These are phyloP conservation scores for Philereme vetulata DNA, from an alignment of 2,888 invertebrate genomes.

Conservation along the genomic window DNA sequence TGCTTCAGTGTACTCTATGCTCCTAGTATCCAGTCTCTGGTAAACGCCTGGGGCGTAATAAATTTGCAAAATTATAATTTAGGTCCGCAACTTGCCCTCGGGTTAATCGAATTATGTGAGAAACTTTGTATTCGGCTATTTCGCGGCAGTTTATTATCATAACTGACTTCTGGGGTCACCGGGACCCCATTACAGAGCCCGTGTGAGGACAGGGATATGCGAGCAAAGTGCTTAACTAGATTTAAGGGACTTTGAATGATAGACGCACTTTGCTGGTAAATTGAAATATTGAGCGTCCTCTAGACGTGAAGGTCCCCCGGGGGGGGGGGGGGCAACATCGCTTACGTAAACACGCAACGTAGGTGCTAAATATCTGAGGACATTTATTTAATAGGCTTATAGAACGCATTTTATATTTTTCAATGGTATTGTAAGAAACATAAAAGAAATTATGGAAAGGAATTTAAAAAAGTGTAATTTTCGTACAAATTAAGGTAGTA, in stretches of 20 bases:
- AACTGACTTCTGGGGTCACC: constrained; percentile 14
- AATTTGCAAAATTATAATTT: constrained; percentile 35
- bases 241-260: constrained; percentile 20
- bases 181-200: constrained; percentile 2
- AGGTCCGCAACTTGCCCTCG: constrained; percentile 29
- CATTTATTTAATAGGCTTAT: too few relatives aligned
- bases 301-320: neutral
- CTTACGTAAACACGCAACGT: too few relatives aligned
- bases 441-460: too few relatives aligned
- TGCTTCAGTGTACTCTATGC: neutral
- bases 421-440: too few relatives aligned
- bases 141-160: constrained; percentile 26
- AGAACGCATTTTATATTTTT: too few relatives aligned
- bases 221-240: constrained; percentile 11
- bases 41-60: constrained; percentile 27
- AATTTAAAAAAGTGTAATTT: too few relatives aligned
- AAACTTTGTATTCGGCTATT: constrained; percentile 26
- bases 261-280: constrained; percentile 1
- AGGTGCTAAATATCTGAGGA: too few relatives aligned
- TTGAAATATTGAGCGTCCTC: neutral
- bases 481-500: too few relatives aligned
- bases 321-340: too few relatives aligned
- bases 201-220: too few relatives aligned
- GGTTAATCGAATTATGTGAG: constrained; percentile 37
- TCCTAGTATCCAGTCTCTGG: neutral